phyloP scores from a whole-genome alignment of 2,888 invertebrate species.

The Opisthograptis luteolata region DNA sequence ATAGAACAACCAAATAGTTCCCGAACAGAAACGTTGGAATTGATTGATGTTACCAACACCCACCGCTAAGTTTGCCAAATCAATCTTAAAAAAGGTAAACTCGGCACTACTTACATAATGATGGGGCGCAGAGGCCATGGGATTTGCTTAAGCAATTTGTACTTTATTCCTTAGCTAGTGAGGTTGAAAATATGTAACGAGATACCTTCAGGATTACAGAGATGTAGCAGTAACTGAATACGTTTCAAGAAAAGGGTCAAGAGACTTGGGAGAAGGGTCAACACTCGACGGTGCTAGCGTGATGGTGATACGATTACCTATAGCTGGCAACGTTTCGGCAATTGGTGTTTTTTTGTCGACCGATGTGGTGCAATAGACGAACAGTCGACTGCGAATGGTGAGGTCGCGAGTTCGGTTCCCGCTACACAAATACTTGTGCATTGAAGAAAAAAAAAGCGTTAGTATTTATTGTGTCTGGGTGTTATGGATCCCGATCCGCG shows the following conservation, averaged over 20 bases:
- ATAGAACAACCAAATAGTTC: conserved; percentile 21
- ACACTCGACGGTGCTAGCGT: conserved; percentile 1
- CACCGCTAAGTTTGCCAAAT: conserved; percentile 19
- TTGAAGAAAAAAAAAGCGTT: no score
- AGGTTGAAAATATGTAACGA: background rate
- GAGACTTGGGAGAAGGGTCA: conserved; percentile 1
- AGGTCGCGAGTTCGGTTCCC: no score
- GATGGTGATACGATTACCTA: conserved; percentile 9
- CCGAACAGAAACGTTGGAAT: conserved; percentile 11
- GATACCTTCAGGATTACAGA: conserved; percentile 2
- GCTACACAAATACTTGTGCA: no score
- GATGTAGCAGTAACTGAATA: conserved; percentile 12
- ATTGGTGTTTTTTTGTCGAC: background rate
- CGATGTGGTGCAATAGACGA: no score
- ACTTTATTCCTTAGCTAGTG: background rate
- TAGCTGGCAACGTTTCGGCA: background rate
- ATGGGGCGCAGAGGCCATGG: conserved; percentile 7
- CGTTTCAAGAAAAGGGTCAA: conserved; percentile 14
- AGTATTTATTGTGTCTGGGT: no score
- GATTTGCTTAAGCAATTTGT: background rate
- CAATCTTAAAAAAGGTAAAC: conserved; percentile 27
- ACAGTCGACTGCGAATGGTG: no score
- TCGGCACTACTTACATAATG: conserved; percentile 16
- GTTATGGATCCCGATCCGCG: no score
- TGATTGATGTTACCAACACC: conserved; percentile 26